Conservation (phyloP, 2,113 vertebrate species). For the Pelodiscus sinensis region DNA sequence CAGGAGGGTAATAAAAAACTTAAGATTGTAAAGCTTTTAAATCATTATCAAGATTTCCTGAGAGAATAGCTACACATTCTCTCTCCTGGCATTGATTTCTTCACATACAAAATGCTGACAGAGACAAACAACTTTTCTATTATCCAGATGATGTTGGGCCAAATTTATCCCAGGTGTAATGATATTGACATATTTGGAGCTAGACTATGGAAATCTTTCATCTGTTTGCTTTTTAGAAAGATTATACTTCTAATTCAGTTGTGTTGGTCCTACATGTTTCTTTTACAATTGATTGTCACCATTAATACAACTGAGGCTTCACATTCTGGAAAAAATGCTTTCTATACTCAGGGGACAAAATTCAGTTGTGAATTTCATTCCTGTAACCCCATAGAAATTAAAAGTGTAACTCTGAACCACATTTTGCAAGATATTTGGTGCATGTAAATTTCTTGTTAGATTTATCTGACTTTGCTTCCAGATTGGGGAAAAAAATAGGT, state of each 20-base stretch:
- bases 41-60: background rate
- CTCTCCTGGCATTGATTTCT: background rate
- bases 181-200: background rate
- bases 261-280: background rate
- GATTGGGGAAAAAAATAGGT: background rate
- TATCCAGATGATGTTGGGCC: background rate
- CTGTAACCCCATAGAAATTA: background rate
- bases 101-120: background rate
- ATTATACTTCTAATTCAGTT: background rate
- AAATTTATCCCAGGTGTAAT: background rate
- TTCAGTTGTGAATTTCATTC: background rate
- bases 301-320: background rate
- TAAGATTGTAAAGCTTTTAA: background rate
- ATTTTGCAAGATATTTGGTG: background rate
- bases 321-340: background rate
- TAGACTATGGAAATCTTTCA: background rate
- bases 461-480: background rate
- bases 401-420: background rate
- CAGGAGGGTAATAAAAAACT: background rate
- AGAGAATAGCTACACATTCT: background rate
- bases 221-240: background rate
- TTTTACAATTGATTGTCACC: background rate
- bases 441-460: background rate
- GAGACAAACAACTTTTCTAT: background rate
- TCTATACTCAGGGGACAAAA: background rate